Percentiles rank a stretch among this genome's conserved stretches.
phyloP scores from a whole-genome alignment of 2,797 vertebrate species.

The Pristis pectinata region DNA sequence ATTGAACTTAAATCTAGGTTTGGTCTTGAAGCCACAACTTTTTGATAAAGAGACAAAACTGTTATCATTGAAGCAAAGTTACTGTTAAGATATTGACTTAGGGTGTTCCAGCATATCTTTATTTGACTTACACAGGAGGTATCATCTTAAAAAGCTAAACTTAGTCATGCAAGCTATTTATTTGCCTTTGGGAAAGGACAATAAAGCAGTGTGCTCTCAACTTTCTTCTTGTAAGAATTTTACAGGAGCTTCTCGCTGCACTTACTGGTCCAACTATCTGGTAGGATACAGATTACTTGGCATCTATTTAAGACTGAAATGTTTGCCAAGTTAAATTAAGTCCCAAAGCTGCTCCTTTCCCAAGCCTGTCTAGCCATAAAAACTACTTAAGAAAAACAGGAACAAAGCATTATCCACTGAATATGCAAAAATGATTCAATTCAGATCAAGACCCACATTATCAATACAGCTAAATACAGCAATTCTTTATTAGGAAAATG shows the following conservation, averaged over 20 bases:
- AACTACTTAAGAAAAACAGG: conserved; percentile 53
- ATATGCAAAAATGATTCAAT: conserved; percentile 47
- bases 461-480: conserved; percentile 53
- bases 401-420: conserved; percentile 48
- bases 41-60: neutral
- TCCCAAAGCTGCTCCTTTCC: conserved; percentile 54
- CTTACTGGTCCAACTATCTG: neutral
- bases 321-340: conserved; percentile 60
- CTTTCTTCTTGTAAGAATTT: neutral
- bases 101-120: neutral
- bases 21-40: neutral
- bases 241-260: neutral
- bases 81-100: neutral
- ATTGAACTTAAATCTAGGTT: neutral
- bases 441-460: conserved; percentile 43
- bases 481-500: conserved; percentile 53
- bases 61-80: neutral
- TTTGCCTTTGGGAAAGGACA: neutral
- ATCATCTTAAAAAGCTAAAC: neutral
- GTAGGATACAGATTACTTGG: conserved; percentile 45
- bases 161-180: neutral
- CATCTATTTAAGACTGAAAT: conserved; percentile 52
- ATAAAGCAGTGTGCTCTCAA: neutral
- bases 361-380: conserved; percentile 53
- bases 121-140: neutral